A percentile compares a stretch with the other conserved stretches of the same genome.
phyloP scores from a whole-genome alignment of 1,140 invertebrate genomes.

The Euborellia annulipes region DNA sequence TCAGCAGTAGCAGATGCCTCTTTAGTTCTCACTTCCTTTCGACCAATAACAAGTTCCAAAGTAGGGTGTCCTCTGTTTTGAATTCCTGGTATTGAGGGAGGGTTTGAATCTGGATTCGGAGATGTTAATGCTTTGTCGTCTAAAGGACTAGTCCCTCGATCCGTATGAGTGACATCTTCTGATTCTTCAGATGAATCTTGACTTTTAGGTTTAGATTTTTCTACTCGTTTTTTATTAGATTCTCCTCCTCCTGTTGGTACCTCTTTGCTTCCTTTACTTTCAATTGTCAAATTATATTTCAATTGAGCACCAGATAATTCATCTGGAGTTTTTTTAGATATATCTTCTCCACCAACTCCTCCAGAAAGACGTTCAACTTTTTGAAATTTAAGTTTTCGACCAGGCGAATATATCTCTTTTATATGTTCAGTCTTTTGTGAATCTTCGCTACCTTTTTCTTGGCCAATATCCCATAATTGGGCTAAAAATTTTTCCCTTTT shows the following conservation, averaged over 20 bases:
- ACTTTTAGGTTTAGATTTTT: constrained; percentile 1
- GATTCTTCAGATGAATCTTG: not conserved
- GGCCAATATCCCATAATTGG: constrained; percentile 11
- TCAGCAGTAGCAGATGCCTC: constrained; percentile 32
- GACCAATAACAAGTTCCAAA: constrained; percentile 31
- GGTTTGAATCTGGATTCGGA: constrained; percentile 13
- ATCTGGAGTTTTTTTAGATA: not conserved
- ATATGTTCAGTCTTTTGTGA: constrained; percentile 19
- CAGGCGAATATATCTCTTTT: constrained; percentile 16
- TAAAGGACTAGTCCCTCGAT: constrained; percentile 29
- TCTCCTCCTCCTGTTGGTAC: constrained; percentile 14
- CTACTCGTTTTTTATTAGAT: constrained; percentile 15
- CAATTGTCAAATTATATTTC: too few species aligned
- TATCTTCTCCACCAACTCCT: constrained; percentile 23
- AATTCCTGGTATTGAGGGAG: constrained; percentile 5
- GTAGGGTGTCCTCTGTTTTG: constrained; percentile 20
- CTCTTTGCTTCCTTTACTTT: too few species aligned
- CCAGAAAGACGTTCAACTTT: constrained; percentile 27
- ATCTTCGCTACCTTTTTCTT: constrained; percentile 30
- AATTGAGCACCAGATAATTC: constrained; percentile 4
- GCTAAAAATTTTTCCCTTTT: too few species aligned
- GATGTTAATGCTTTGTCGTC: constrained; percentile 19
- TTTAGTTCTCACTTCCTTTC: constrained; percentile 31
- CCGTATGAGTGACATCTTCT: constrained; percentile 10
- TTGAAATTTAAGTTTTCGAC: constrained; percentile 17